A percentile compares a stretch with the other conserved stretches of the same genome.
phyloP scores from a whole-genome alignment of 2,797 vertebrate genomes.

The Poecile montanus region DNA sequence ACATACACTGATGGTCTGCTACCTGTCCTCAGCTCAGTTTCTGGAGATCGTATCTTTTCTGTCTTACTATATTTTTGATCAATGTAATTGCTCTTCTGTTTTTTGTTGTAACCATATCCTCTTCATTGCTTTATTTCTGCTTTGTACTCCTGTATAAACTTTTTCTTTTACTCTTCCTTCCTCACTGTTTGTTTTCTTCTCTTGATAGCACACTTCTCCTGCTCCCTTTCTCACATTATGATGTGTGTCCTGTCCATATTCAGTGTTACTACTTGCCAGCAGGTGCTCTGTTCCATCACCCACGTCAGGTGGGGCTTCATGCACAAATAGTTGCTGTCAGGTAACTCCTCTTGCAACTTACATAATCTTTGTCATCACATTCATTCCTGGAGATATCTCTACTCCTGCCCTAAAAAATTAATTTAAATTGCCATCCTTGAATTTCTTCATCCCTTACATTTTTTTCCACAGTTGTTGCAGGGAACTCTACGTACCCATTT shows the following conservation, averaged over 20 bases:
- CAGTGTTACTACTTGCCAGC: accelerated
- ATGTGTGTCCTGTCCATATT: accelerated
- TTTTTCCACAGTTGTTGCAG: not conserved
- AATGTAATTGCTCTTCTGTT: not conserved
- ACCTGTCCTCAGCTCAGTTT: not conserved
- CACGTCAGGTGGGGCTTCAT: not conserved
- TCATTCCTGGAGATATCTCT: not conserved
- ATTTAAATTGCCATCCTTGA: not conserved
- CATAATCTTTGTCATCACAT: not conserved
- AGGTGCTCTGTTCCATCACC: accelerated
- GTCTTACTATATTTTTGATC: not conserved
- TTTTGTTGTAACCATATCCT: not conserved
- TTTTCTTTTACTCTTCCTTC: not conserved
- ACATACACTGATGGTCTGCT: not conserved
- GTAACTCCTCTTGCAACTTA: not conserved
- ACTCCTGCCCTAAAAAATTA: not conserved
- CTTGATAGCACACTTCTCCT: not conserved
- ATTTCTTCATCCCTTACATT: not conserved
- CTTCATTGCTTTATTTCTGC: not conserved
- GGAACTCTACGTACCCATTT: not conserved
- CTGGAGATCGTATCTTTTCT: not conserved
- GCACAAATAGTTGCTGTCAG: not conserved
- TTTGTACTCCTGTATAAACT: not conserved
- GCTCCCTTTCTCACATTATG: not conserved
- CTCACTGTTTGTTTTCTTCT: not conserved